These are phyloP conservation scores for Pollenia amentaria DNA, from an alignment of 2,888 invertebrate species.

Conservation along the genomic window DNA sequence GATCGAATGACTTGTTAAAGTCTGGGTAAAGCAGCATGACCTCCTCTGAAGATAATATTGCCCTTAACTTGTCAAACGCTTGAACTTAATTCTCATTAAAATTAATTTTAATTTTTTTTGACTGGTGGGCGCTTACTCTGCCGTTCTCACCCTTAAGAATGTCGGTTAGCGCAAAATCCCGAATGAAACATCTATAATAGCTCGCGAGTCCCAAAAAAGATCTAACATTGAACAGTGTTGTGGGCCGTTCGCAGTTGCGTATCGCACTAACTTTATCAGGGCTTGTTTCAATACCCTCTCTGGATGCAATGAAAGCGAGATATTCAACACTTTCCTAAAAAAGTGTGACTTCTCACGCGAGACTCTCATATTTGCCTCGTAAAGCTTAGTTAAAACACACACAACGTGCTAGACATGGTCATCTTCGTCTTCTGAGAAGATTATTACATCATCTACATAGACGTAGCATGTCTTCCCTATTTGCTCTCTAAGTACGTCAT, in stretches of 20 bases:
- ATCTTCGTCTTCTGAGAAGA: background rate
- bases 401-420: background rate
- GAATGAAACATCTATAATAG: too few species aligned
- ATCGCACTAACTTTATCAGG: too few species aligned
- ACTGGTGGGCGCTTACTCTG: constrained; percentile 66
- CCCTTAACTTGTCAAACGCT: constrained; percentile 66
- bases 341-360: constrained; percentile 64
- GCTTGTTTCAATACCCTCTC: too few species aligned
- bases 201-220: too few species aligned
- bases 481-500: background rate
- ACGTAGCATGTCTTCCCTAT: background rate
- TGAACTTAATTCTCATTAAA: constrained; percentile 62
- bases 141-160: constrained; percentile 74
- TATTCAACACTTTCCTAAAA: constrained; percentile 51
- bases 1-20: constrained; percentile 63
- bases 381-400: background rate
- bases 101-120: constrained; percentile 53
- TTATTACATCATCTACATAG: constrained; percentile 6
- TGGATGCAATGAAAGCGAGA: constrained; percentile 25
- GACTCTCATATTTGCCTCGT: constrained; percentile 34
- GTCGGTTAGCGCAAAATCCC: constrained; percentile 53
- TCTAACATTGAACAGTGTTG: too few species aligned
- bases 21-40: constrained; percentile 64
- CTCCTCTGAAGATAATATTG: constrained; percentile 57
- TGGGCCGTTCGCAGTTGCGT: too few species aligned